These are phyloP conservation scores for Porites lutea DNA, from an alignment of 64 coral and sea anemone genomes.

Conservation along the genomic window DNA sequence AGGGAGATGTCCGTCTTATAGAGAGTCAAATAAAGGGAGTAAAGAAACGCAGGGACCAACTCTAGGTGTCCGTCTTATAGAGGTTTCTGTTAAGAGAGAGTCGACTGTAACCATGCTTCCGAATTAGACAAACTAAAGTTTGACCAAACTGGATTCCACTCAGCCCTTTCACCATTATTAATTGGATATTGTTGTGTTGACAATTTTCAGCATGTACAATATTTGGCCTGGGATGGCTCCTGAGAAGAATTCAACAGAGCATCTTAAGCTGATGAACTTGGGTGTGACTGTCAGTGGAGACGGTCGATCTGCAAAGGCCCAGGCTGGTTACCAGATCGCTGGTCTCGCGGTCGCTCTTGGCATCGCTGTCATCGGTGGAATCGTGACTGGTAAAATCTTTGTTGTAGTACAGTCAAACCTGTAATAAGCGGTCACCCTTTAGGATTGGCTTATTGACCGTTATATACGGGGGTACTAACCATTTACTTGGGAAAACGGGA, in stretches of 20 bases:
- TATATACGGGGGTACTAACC: too few species aligned
- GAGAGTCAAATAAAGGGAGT: too few species aligned
- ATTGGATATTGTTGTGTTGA: not conserved
- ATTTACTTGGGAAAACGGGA: too few species aligned
- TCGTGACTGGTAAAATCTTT: constrained; percentile 68
- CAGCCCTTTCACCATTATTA: too few species aligned
- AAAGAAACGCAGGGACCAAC: too few species aligned
- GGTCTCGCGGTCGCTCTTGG: constrained; percentile 80
- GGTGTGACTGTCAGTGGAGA: constrained; percentile 61
- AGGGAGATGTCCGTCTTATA: too few species aligned
- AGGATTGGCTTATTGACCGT: not conserved
- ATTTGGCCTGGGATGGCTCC: constrained; percentile 70
- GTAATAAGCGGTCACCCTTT: not conserved
- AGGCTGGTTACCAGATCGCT: constrained; percentile 88
- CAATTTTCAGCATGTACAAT: constrained; percentile 9
- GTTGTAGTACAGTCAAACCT: not conserved
- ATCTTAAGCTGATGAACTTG: constrained; percentile 28
- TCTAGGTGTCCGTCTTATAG: too few species aligned
- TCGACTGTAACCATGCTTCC: too few species aligned
- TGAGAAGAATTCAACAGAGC: constrained; percentile 50
- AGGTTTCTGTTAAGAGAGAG: too few species aligned
- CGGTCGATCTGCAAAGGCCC: constrained; percentile 58
- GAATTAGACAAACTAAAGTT: too few species aligned
- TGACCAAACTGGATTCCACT: too few species aligned
- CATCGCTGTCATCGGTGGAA: constrained; percentile 76